Base-by-base conservation (phyloP, 64 coral and sea anemone genomes). In the Catalaphyllia jardinei region DNA sequence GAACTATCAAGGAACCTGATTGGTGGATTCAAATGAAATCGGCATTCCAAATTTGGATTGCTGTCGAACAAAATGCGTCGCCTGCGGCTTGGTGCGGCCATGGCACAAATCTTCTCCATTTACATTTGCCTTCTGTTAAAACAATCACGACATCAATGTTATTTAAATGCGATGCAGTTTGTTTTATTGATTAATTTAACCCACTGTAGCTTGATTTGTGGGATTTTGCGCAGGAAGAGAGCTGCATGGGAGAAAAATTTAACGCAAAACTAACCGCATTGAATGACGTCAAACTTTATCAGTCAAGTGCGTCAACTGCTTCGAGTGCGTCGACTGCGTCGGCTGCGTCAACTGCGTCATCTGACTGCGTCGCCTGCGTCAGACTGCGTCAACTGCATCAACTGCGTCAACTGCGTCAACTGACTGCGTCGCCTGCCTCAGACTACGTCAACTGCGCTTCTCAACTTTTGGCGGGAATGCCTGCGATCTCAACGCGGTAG, bases 1-100 rank as follows among this genome's bases (percentile, higher is more conserved):
- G 65, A 25, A 69, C 22, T n/a, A 25, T 29, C n/a, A 69, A 24
- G 65, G 65, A 4, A 69, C 24, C 20, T 69, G 22, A 69, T 69
- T 69, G 65, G 65, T 10, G 65, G 4, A 69, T 69, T 69, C 65
- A 69, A 69, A 69, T 69, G 10, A 69, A 69, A 69, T 27, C n/a
- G 65, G 1, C 65, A 69, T 69, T 69, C 65, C 65, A 69, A 69
- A 69, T 69, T 25, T 69, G 65, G 65, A 69, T 69, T 69, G n/a
- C 20, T 69, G 65, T 10, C 25, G 65, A 24, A 27, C 22, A 69
- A 25, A 69, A 69, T 69, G 65, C 65, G 65, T 69, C 65, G 65
- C 65, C 22, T 69, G 65, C 65, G 24, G 65, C 65, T 69, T 57
- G 22, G 22, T 25, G 22, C n/a, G 22, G 22, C n/a, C 1, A 25